These are phyloP conservation scores for Arothron firmamentum DNA, from an alignment of 2,113 vertebrate genomes.

Conservation along the genomic window DNA sequence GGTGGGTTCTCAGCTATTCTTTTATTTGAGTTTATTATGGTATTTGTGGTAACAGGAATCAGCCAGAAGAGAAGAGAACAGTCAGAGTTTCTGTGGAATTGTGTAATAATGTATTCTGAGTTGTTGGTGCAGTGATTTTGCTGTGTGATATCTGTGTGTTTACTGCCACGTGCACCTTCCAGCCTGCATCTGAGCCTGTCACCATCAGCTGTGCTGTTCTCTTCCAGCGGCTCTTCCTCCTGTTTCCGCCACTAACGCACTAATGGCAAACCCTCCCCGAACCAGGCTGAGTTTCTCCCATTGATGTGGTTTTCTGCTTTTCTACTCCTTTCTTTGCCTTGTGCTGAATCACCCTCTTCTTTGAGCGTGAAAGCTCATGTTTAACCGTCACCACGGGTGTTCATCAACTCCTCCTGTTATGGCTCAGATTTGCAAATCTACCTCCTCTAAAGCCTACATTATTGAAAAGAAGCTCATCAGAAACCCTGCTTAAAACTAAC, in stretches of 20 bases:
- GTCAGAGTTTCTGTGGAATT: too few relatives aligned
- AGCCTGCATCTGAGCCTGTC: slow-evolving; percentile 20
- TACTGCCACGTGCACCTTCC: neutral
- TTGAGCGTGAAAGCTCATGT: slow-evolving; percentile 24
- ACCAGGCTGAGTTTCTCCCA: neutral
- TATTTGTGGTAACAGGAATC: too few relatives aligned
- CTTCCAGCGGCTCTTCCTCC: slow-evolving; percentile 20
- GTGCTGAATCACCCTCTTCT: neutral
- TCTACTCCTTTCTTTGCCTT: neutral
- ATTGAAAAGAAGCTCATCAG: slow-evolving; percentile 24
- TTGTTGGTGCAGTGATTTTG: neutral
- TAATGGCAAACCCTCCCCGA: slow-evolving; percentile 14
- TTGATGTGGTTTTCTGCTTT: neutral
- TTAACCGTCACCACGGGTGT: neutral
- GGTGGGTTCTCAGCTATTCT: too few relatives aligned
- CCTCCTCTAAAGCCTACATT: slow-evolving; percentile 17
- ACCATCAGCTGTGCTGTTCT: slow-evolving; percentile 9
- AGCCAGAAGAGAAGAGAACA: too few relatives aligned
- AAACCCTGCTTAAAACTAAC: slow-evolving; percentile 11
- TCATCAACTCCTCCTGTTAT: slow-evolving; percentile 24
- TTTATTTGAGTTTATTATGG: too few relatives aligned
- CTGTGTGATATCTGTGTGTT: slow-evolving; percentile 1
- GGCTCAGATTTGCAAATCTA: slow-evolving; percentile 29
- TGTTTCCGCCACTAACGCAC: slow-evolving; percentile 19
- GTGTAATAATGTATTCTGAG: too few relatives aligned